Conservation (phyloP, 2,797 vertebrate species). For the Enteromius viviparus region DNA sequence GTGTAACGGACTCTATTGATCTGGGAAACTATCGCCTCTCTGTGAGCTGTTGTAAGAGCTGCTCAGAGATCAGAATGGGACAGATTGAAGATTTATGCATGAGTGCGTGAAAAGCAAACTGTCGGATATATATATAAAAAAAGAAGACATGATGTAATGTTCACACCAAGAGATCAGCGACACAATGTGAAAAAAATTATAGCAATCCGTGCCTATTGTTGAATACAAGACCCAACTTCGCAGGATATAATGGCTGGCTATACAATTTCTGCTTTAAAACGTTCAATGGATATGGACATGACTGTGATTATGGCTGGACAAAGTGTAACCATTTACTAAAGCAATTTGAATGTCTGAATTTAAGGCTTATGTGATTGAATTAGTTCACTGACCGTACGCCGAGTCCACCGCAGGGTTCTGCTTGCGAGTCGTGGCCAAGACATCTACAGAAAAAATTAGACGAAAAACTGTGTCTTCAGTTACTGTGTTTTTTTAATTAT, state of each 20-base stretch:
- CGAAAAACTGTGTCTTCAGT: neutral
- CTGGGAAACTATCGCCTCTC: conserved; percentile 28
- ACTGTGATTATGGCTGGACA: conserved; percentile 26
- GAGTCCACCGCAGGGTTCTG: conserved; percentile 83
- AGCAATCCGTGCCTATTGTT: conserved; percentile 39
- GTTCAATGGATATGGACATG: conserved; percentile 27
- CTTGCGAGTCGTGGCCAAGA: conserved; percentile 83
- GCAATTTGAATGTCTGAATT: conserved; percentile 7
- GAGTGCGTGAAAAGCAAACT: conserved; percentile 26
- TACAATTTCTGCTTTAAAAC: conserved; percentile 14
- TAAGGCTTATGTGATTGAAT: conserved; percentile 20
- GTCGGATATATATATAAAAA: neutral
- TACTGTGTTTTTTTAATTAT: neutral
- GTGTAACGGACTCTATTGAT: conserved; percentile 46
- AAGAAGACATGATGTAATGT: neutral
- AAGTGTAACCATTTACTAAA: conserved; percentile 8
- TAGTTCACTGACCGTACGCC: conserved; percentile 84
- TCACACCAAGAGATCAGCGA: conserved; percentile 17
- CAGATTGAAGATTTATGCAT: conserved; percentile 46
- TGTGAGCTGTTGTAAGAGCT: conserved; percentile 17
- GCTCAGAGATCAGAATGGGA: conserved; percentile 41
- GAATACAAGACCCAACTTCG: neutral
- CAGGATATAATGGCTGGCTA: conserved; percentile 21
- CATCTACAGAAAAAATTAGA: conserved; percentile 69
- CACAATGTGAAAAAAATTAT: conserved; percentile 12